A percentile compares a stretch with the other conserved stretches of the same genome.
Conservation (phyloP, 1,140 invertebrate genomes). For the Micrasema longulum region DNA sequence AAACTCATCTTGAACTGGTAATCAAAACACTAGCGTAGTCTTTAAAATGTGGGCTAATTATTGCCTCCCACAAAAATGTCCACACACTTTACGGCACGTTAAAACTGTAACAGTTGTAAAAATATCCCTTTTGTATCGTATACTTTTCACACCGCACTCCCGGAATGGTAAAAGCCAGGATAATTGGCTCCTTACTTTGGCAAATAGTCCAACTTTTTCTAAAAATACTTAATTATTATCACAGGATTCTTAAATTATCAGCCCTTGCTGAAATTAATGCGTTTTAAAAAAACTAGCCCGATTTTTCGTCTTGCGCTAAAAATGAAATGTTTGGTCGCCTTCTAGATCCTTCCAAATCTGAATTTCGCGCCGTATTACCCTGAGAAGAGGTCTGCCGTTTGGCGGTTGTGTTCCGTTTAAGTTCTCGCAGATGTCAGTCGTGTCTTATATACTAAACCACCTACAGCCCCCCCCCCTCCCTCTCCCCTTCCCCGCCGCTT, state of each 20-base stretch:
- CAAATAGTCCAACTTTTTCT: conserved; percentile 1
- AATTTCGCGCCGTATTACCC: conserved; percentile 35
- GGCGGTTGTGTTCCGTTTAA: conserved; percentile 15
- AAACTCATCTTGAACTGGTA: conserved; percentile 63
- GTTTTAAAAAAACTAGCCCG: background rate
- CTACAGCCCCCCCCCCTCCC: background rate
- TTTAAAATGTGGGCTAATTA: background rate
- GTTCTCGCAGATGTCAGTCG: conserved; percentile 22
- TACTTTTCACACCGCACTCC: conserved; percentile 54
- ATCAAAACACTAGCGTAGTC: too few relatives aligned
- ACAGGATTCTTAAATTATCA: conserved; percentile 1
- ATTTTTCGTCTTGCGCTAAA: background rate
- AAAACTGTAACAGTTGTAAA: conserved; percentile 62
- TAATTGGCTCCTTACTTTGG: conserved; percentile 49
- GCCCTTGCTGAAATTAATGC: too few relatives aligned
- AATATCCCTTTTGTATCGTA: conserved; percentile 57
- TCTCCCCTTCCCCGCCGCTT: background rate
- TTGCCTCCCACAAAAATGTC: conserved; percentile 7
- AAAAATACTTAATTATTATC: conserved; percentile 14
- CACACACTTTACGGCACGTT: conserved; percentile 59
- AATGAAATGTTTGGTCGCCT: background rate
- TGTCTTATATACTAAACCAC: conserved; percentile 25
- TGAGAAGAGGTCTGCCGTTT: conserved; percentile 17
- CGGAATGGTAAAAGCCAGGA: conserved; percentile 61
- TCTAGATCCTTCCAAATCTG: conserved; percentile 2